phyloP scores from a whole-genome alignment of 2,797 vertebrate genomes.

The Gastrophryne carolinensis region DNA sequence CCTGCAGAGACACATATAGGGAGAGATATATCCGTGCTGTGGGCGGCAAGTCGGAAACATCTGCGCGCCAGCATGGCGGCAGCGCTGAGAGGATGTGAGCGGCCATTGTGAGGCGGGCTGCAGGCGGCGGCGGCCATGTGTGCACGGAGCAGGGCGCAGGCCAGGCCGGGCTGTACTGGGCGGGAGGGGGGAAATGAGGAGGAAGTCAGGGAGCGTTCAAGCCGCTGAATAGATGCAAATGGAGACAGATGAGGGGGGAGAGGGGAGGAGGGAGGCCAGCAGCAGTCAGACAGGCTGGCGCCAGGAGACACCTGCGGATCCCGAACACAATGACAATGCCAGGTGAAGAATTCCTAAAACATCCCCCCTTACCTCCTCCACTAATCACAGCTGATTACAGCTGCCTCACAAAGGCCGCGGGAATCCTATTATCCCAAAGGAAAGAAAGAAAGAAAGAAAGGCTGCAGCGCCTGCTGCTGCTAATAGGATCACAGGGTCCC shows the following conservation, averaged over 20 bases:
- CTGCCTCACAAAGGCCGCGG: slow-evolving; percentile 34
- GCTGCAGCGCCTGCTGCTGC: background rate
- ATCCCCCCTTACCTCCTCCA: slow-evolving; percentile 25
- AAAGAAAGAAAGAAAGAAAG: too few species aligned
- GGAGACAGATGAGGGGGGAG: slow-evolving; percentile 49
- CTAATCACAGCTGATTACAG: slow-evolving; percentile 52
- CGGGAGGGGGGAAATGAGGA: slow-evolving; percentile 26
- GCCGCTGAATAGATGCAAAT: slow-evolving; percentile 50
- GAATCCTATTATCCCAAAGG: slow-evolving; percentile 45
- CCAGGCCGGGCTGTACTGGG: background rate
- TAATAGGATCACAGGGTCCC: slow-evolving; percentile 41
- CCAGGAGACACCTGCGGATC: slow-evolving; percentile 51
- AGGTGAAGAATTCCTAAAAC: slow-evolving; percentile 52
- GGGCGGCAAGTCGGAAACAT: slow-evolving; percentile 22
- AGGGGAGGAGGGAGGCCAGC: slow-evolving; percentile 38
- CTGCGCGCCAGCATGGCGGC: background rate
- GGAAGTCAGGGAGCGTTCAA: slow-evolving; percentile 47
- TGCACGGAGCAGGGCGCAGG: background rate
- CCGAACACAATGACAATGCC: slow-evolving; percentile 52
- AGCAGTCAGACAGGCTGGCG: slow-evolving; percentile 51
- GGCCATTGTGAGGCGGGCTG: background rate
- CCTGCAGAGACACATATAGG: too few species aligned
- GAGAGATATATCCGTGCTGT: background rate
- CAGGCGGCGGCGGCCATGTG: slow-evolving; percentile 5
- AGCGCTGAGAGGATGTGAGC: slow-evolving; percentile 12